Evolutionary conservation across 2,797 vertebrate genomes (phyloP), one percentile per base, ranked within the genome.

Genomic region (Silurus aristotelis): DNA sequence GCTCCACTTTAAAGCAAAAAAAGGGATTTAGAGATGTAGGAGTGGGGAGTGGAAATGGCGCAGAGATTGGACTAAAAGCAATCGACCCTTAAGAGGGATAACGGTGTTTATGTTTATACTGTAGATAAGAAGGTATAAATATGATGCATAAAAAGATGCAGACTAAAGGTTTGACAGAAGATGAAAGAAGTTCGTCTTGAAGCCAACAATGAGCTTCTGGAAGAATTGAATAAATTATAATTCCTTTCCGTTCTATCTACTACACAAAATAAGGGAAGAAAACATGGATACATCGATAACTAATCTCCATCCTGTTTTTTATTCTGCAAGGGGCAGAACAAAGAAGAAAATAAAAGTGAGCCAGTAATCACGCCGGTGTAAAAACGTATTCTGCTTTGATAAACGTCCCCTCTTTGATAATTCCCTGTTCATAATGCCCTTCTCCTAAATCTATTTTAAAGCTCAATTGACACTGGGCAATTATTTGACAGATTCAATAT

Each of bases 211-310:
- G 71, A 83, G n/a, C 13, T 83, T 68, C 68, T 63, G 46, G 67
- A 20, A 85, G 78, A 61, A 79, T 66, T 84, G 52, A 70, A 27
- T 67, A 85, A 86, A 66, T 84, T 82, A 80, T 71, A 43, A 79
- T 72, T 80, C 27, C 15, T 19, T 58, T 63, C 56, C 1, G 3
- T 38, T 76, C 73, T 75, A 78, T 86, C 78, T 27, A 43, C 85
- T 72, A 75, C 73, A 87, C 13, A 66, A 38, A 78, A 82, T 82
- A 19, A 61, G 17, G 4, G 8, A 12, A 55, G 22, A 17, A 80
- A 83, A 88, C 43, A 68, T 63, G 70, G 60, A 76, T 48, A 43
- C 85, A 82, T 89, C 78, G 5, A 89, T 87, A 85, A 52, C 85
- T 70, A 85, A 88, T 85, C 66, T 79, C 52, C 77, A 56, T 67